Conservation (phyloP, 2,797 vertebrate genomes). For the Danio jaintianensis region DNA sequence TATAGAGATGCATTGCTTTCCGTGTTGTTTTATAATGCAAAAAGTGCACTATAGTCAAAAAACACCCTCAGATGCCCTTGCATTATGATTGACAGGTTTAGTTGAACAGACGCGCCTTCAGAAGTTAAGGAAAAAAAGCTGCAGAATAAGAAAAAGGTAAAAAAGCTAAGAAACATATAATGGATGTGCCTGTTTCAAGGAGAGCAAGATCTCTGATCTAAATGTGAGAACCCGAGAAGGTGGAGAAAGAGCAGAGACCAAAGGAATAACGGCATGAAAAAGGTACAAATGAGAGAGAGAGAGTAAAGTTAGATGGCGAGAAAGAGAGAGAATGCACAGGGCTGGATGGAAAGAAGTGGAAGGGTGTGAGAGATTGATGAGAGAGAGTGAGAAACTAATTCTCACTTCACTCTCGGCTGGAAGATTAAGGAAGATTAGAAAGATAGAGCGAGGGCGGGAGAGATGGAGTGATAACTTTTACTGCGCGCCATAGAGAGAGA, state of each 20-base stretch:
- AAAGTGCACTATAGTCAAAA: not conserved
- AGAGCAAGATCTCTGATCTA: slow-evolving; percentile 26
- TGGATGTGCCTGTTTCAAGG: not conserved
- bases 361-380: slow-evolving; percentile 80
- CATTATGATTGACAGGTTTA: slow-evolving; percentile 2
- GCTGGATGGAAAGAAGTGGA: slow-evolving; percentile 30
- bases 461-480: slow-evolving; percentile 69
- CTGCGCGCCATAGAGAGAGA: slow-evolving; percentile 65
- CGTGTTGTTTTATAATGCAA: not conserved
- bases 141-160: not conserved
- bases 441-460: slow-evolving; percentile 65
- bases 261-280: slow-evolving; percentile 66
- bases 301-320: slow-evolving; percentile 44
- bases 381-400: slow-evolving; percentile 83
- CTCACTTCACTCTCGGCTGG: slow-evolving; percentile 83
- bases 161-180: not conserved
- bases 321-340: slow-evolving; percentile 12
- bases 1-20: not conserved
- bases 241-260: slow-evolving; percentile 39
- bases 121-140: slow-evolving; percentile 12
- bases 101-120: not conserved
- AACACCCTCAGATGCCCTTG: not conserved
- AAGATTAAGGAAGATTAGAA: slow-evolving; percentile 85
- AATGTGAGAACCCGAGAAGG: slow-evolving; percentile 7
- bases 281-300: slow-evolving; percentile 70